A percentile compares a stretch with the other conserved stretches of the same genome.
Conservation (phyloP, 1,140 invertebrate genomes). For the Melanaphis sacchari region DNA sequence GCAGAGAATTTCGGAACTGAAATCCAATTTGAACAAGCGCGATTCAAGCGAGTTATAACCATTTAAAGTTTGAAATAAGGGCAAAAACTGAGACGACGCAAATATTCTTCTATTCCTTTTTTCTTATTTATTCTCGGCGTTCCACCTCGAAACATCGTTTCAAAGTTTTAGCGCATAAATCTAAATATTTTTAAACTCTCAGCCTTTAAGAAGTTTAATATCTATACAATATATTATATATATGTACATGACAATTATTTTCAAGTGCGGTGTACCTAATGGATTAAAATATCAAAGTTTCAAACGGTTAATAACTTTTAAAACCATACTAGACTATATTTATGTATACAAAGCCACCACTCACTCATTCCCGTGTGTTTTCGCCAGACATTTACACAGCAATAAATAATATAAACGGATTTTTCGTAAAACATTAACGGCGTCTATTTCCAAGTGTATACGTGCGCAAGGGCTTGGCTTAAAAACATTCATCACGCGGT, state of each 20-base stretch:
- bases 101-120: constrained; percentile 28
- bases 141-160: not conserved
- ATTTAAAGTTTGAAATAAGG: constrained; percentile 23
- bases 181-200: constrained; percentile 50
- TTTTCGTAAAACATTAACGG: not conserved
- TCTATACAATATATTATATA: not conserved
- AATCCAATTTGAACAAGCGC: constrained; percentile 29
- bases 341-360: not conserved
- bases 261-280: not conserved
- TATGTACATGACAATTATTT: constrained; percentile 32
- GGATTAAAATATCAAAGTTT: constrained; percentile 15
- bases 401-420: constrained; percentile 17
- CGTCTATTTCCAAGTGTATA: not conserved
- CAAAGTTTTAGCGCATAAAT: constrained; percentile 46
- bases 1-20: not conserved
- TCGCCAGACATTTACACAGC: not conserved
- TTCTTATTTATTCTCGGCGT: not conserved
- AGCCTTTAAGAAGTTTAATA: not conserved
- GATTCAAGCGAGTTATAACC: constrained; percentile 7
- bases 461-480: not conserved
- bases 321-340: not conserved
- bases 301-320: not conserved
- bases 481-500: not conserved
- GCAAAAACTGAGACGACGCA: constrained; percentile 3
- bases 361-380: not conserved